Conservation (phyloP, 64 coral and sea anemone genomes). For the Stichodactyla mertensii region DNA sequence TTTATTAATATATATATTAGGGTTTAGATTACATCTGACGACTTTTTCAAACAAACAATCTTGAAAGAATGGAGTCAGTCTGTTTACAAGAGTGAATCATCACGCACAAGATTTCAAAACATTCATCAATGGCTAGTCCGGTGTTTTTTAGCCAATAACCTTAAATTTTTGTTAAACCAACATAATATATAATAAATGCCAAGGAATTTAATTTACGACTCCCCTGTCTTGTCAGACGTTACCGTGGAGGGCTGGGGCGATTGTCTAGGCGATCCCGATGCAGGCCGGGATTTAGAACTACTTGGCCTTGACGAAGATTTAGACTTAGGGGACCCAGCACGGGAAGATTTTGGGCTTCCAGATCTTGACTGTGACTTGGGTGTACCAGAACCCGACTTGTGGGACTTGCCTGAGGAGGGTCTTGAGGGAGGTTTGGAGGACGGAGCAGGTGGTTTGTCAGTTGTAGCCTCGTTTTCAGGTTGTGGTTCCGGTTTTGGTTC, state of each 20-base stretch:
- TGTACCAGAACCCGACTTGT: slow-evolving; percentile 28
- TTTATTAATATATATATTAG: neutral
- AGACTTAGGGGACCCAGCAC: slow-evolving; percentile 35
- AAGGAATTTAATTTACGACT: neutral
- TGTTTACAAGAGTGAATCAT: neutral
- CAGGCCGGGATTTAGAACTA: slow-evolving; percentile 63
- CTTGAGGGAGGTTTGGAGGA: slow-evolving; percentile 19
- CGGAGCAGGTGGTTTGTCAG: neutral
- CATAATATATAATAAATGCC: neutral
- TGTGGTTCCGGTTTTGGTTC: slow-evolving; percentile 13
- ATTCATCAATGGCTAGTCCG: neutral
- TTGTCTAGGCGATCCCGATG: slow-evolving; percentile 42
- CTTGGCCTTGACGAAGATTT: slow-evolving; percentile 41
- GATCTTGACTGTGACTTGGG: slow-evolving; percentile 29
- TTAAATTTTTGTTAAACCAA: neutral
- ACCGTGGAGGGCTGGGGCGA: slow-evolving; percentile 50
- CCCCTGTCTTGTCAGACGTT: neutral
- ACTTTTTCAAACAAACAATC: neutral
- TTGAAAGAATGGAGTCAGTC: neutral
- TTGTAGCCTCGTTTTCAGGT: neutral
- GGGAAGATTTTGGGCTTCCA: slow-evolving; percentile 47
- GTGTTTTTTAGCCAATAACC: neutral
- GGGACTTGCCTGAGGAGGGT: slow-evolving; percentile 37
- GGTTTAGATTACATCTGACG: neutral
- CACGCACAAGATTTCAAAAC: neutral